These are phyloP conservation scores for Tenualosa ilisha DNA, from an alignment of 2,797 vertebrate species.

Conservation along the genomic window DNA sequence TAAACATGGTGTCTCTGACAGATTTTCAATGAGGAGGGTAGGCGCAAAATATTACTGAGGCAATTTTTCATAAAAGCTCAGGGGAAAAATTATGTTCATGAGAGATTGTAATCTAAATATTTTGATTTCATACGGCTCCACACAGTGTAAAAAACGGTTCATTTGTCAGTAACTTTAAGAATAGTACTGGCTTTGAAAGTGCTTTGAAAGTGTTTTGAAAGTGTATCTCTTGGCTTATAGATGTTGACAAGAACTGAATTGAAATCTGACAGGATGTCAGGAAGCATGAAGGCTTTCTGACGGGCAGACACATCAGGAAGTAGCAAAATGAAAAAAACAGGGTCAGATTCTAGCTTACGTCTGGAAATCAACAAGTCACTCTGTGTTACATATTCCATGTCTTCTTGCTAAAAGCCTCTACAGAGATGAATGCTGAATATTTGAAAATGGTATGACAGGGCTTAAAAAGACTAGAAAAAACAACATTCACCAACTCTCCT, in stretches of 20 bases:
- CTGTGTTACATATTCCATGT: not conserved
- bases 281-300: not conserved
- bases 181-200: not conserved
- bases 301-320: not conserved
- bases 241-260: not conserved
- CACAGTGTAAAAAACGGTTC: not conserved
- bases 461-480: not conserved
- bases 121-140: not conserved
- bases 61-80: not conserved
- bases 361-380: conserved; percentile 13
- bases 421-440: not conserved
- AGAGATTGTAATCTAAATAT: conserved; percentile 15
- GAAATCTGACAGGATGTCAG: not conserved
- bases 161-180: not conserved
- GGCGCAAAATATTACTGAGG: not conserved
- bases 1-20: not conserved
- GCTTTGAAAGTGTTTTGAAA: conserved; percentile 5
- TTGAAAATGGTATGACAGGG: not conserved
- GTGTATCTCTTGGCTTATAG: not conserved
- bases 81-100: not conserved
- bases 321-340: not conserved
- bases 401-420: not conserved
- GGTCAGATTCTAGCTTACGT: not conserved
- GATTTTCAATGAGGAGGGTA: not conserved
- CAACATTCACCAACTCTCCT: not conserved